A percentile compares a stretch with the other conserved stretches of the same genome.
Conservation (phyloP, 2,113 vertebrate genomes). For the Actenoides lindsayi region DNA sequence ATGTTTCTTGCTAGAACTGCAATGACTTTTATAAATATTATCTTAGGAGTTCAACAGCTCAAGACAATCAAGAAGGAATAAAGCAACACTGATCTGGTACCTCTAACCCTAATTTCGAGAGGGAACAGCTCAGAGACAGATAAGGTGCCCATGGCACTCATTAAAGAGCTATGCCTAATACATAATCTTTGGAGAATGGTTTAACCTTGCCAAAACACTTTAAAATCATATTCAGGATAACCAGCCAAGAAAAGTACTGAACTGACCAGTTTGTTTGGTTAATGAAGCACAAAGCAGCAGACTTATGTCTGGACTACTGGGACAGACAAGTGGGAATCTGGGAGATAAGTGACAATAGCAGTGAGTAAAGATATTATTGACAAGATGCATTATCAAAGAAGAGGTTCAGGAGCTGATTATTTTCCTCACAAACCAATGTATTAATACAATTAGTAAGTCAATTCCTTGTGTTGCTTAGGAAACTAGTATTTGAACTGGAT, state of each 20-base stretch:
- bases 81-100: not conserved
- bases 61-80: not conserved
- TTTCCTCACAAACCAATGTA: not conserved
- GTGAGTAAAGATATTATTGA: not conserved
- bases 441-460: not conserved
- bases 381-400: not conserved
- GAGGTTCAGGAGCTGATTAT: not conserved
- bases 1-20: not conserved
- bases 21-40: not conserved
- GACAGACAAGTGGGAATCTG: not conserved
- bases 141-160: not conserved
- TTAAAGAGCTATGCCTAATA: not conserved
- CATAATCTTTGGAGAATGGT: rapidly evolving
- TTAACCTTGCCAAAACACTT: not conserved
- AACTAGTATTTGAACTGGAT: not conserved
- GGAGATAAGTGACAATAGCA: not conserved
- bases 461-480: not conserved
- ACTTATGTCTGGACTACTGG: not conserved
- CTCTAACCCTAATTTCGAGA: not conserved
- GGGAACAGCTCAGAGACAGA: not conserved
- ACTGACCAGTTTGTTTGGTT: not conserved
- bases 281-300: not conserved
- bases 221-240: not conserved
- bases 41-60: not conserved
- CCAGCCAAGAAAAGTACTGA: not conserved